Conservation (phyloP, 2,888 invertebrate species). For the Plagodis pulveraria region DNA sequence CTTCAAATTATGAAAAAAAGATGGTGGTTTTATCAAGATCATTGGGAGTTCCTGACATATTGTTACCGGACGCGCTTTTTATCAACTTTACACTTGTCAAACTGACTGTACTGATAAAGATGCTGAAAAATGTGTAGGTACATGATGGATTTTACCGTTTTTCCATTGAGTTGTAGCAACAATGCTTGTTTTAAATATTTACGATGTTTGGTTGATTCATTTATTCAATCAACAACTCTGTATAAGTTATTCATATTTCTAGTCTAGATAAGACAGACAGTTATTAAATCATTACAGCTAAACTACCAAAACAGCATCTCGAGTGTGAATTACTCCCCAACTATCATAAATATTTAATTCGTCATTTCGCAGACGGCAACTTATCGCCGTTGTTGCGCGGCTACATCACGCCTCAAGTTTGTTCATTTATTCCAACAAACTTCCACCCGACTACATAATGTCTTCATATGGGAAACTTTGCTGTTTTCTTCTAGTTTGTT, state of each 20-base stretch:
- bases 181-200: no score
- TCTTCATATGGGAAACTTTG: conserved; percentile 53
- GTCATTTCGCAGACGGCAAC: conserved; percentile 44
- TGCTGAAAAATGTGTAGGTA: no score
- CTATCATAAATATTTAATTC: conserved; percentile 45
- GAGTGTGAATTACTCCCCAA: conserved; percentile 16
- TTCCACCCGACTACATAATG: conserved; percentile 52
- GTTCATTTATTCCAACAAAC: conserved; percentile 53
- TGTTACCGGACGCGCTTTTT: no score
- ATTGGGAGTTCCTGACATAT: no score
- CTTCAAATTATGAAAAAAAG: no score
- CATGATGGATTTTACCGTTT: no score
- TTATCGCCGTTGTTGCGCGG: conserved; percentile 43
- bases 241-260: not conserved
- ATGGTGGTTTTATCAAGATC: no score
- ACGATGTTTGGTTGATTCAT: no score
- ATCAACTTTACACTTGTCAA: no score
- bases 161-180: no score
- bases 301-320: conserved; percentile 10
- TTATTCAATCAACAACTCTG: not conserved
- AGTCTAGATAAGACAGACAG: not conserved
- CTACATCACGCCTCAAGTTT: conserved; percentile 52
- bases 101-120: no score
- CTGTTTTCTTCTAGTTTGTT: conserved; percentile 41
- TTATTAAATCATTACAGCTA: conserved; percentile 4